A percentile compares a stretch with the other conserved stretches of the same genome.
Conservation (phyloP, 2,113 vertebrate species). For the Plecotus auritus region DNA sequence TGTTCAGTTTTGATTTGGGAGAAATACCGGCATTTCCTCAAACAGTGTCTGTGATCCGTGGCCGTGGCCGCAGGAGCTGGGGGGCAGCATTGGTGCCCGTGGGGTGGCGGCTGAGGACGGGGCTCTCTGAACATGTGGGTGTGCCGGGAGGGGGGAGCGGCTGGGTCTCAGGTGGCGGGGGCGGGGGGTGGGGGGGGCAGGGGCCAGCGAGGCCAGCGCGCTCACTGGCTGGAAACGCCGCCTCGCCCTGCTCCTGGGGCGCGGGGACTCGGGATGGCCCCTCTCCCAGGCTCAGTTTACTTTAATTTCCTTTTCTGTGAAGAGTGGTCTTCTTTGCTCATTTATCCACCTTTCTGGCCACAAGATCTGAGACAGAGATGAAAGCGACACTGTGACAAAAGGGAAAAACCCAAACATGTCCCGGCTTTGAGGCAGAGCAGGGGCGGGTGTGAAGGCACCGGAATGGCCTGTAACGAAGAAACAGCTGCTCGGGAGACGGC, state of each 20-base stretch:
- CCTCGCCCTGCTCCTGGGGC: accelerated
- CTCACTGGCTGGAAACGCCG: not conserved
- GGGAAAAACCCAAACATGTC: not conserved
- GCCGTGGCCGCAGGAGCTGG: not conserved
- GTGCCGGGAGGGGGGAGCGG: not conserved
- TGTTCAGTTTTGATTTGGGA: not conserved
- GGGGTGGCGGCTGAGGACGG: not conserved
- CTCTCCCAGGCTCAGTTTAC: not conserved
- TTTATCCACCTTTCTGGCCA: conserved; percentile 11
- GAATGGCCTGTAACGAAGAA: not conserved
- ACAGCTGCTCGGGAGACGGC: not conserved
- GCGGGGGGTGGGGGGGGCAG: not conserved
- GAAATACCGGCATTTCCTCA: conserved; percentile 58
- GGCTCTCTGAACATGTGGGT: not conserved
- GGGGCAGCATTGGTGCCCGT: not conserved
- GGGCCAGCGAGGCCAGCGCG: accelerated
- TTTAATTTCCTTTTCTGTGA: conserved; percentile 68
- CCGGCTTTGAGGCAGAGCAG: not conserved
- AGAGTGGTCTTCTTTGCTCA: not conserved
- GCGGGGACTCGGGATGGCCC: accelerated
- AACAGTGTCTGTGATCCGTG: conserved; percentile 49
- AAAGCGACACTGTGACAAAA: conserved; percentile 1
- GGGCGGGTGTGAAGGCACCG: not conserved
- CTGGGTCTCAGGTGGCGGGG: not conserved
- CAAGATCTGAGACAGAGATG: conserved; percentile 44